Evolutionary conservation across 1,140 invertebrate genomes (phyloP), one percentile per base, ranked within the genome.

Genomic region (Trissolcus basalis): DNA sequence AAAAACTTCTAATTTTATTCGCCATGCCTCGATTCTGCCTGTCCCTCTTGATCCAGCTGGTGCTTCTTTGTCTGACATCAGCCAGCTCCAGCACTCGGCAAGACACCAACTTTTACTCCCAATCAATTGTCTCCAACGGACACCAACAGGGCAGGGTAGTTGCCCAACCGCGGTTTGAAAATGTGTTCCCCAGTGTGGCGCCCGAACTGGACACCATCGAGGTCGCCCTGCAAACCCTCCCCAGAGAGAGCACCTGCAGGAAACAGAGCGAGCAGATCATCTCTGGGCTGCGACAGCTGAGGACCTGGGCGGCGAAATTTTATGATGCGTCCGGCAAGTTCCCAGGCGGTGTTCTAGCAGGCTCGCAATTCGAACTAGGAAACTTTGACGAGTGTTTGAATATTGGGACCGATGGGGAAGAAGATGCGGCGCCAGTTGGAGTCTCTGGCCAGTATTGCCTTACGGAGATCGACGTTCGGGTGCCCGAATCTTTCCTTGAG

Each of bases 341-440:
- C 27, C 90, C 92, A 0, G 87, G 88, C 59, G 92, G 92, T 6
- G 80, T 93, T 6, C 85, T 93, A 0, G 90, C 88, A 48, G 92
- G 91, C 2, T 90, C 91, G 2, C 89, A 89, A 1, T 93, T 91
- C 81, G 91, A 93, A 53, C 82, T 93, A 27, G 92, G 92, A 4
- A 93, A 93, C 81, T 93, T 91, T 75, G 92, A 93, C 76, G 91
- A 93, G 82, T 93, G 92, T 63, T 79, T 93, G 0, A 75, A 83
- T 12, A 83, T 84, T 10, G 86, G 82, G 0, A 80, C 78, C 44
- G 76, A 81, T 11, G 70, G 76, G 0, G 63, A 85, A 11, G 80
- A 83, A 1, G 54, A 80, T 3, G 14, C 75, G 4, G 13, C 54
- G 14, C 78, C 82, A 10, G 9, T 32, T 15, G 61, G 65, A 1